A percentile compares a stretch with the other conserved stretches of the same genome.
phyloP scores from a whole-genome alignment of 1,140 invertebrate genomes.

The Zaprionus lachaisei region DNA sequence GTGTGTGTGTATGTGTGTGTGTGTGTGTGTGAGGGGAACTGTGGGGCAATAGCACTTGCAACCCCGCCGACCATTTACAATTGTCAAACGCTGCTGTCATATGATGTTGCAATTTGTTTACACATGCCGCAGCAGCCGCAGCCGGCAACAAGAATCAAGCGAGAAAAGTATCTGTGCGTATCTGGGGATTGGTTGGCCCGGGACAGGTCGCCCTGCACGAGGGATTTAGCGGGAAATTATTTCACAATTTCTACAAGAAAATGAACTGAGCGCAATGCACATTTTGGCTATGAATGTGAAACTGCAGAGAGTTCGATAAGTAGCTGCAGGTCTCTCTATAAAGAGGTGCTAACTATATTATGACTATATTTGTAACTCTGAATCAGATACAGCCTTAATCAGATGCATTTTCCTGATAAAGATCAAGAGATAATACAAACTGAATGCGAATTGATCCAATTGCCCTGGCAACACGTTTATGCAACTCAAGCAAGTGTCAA shows the following conservation, averaged over 20 bases:
- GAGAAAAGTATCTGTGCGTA: conserved; percentile 54
- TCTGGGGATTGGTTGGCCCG: conserved; percentile 13
- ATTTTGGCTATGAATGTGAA: neutral
- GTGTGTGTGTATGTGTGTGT: neutral
- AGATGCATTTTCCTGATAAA: conserved; percentile 62
- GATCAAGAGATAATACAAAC: conserved; percentile 26
- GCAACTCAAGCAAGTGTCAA: conserved; percentile 49
- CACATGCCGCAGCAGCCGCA: conserved; percentile 44
- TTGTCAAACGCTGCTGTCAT: conserved; percentile 79
- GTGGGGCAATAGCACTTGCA: conserved; percentile 51
- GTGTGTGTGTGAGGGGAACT: neutral
- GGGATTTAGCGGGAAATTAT: conserved; percentile 29
- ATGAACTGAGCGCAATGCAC: conserved; percentile 15
- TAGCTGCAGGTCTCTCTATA: neutral
- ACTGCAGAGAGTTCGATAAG: neutral
- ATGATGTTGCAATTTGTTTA: conserved; percentile 81
- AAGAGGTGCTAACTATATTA: neutral
- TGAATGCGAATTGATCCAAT: conserved; percentile 26
- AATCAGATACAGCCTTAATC: neutral
- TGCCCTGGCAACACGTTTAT: conserved; percentile 56
- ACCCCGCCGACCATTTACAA: conserved; percentile 72
- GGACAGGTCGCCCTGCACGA: conserved; percentile 8
- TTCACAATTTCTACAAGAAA: conserved; percentile 22
- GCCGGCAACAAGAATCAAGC: conserved; percentile 13
- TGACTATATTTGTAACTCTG: no score